Evolutionary conservation across 2,113 vertebrate genomes (phyloP).

Genomic region (Oreocharis arfaki): DNA sequence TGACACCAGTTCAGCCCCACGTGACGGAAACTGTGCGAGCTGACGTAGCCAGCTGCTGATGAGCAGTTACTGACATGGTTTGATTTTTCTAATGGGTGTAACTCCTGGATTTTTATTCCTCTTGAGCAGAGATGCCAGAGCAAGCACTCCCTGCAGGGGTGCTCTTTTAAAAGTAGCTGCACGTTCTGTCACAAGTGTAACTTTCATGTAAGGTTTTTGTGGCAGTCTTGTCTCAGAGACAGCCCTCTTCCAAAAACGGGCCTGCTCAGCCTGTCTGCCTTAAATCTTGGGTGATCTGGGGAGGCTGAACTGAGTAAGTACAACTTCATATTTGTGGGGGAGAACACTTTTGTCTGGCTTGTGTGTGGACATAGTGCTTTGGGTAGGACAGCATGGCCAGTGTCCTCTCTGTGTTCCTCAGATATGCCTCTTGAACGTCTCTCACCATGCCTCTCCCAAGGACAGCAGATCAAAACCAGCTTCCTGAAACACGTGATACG

Average conservation of each 20-base stretch:
- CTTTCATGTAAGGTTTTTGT: neutral
- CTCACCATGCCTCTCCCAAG: neutral
- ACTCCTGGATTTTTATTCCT: neutral
- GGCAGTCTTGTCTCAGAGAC: neutral
- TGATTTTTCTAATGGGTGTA: neutral
- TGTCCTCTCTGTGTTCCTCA: neutral
- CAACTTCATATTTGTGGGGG: neutral
- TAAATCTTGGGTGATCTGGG: neutral
- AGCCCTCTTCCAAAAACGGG: neutral
- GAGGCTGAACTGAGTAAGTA: neutral
- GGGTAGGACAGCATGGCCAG: neutral
- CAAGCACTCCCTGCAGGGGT: neutral
- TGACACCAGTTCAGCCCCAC: fast-evolving
- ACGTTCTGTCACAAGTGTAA: neutral
- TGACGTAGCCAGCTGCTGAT: neutral
- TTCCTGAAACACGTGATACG: fast-evolving
- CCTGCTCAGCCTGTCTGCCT: neutral
- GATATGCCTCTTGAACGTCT: neutral
- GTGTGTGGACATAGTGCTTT: neutral
- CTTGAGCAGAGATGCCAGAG: neutral
- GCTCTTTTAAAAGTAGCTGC: neutral
- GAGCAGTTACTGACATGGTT: neutral
- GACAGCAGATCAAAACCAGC: neutral
- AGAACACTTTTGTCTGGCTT: neutral
- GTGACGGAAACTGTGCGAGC: neutral